Base-by-base conservation (phyloP, 2,888 invertebrate species). In the Tetheella fluctuosa region DNA sequence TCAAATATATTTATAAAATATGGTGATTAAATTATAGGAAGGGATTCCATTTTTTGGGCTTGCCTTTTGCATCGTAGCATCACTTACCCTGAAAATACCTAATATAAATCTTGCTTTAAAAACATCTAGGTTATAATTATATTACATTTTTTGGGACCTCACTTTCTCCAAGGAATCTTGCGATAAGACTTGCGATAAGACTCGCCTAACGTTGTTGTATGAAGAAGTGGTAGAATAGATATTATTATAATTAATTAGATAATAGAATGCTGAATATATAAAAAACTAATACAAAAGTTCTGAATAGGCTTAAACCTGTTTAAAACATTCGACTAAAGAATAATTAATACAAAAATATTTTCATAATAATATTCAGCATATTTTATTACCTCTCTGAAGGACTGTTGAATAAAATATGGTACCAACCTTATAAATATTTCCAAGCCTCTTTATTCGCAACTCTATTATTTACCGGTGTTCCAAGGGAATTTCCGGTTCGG, bases 341-440 rank as follows among this genome's bases (percentile, higher is more conserved):
- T 4, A 48, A 48, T 48, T 48, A 48, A 20, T 48, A 48, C 48
- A 20, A 20, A 48, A 48, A 20, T 48, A 48, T 48, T 48, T 48
- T 48, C 48, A 20, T 48, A 48, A 48, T 48, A 48, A 10, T 48
- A 48, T 48, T 48, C n/a, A 20, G 48, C 48, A 48, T 48, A 48
- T 48, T 48, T 34, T 48, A 48, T 48, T 48, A 48, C 10, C 48
- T 20, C 20, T 48, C 48, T 48, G 20, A 48, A 48, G 20, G 20
- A 48, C 48, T 48, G 20, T 48, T 48, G 48, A 48, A 48, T 48
- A 48, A 48, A 48, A 48, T 48, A 48, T 48, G 20, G 48, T 48
- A 48, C 48, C 48, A 20, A 48, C 48, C 48, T 48, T 48, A 48
- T 48, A 48, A 48, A 48, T 48, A 48, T 48, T 48, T 20, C 48